These are phyloP conservation scores for Drosophila rubida DNA, from an alignment of 2,888 invertebrate genomes.

Conservation along the genomic window DNA sequence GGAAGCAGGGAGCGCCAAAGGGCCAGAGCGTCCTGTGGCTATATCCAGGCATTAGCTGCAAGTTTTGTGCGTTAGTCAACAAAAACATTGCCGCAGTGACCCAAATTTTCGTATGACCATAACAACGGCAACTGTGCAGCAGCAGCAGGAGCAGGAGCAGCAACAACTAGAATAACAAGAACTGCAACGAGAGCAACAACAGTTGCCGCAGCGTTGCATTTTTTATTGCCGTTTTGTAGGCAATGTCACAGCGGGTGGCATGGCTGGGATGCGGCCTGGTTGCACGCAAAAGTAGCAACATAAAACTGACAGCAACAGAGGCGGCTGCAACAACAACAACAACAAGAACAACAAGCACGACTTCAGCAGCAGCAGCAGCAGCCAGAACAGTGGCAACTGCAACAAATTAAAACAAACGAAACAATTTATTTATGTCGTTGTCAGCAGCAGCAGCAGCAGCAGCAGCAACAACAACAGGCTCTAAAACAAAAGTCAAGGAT, in stretches of 20 bases:
- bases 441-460: slow-evolving; percentile 44
- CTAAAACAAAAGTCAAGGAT: slow-evolving; percentile 49
- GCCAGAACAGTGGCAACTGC: slow-evolving; percentile 26
- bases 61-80: slow-evolving; percentile 62
- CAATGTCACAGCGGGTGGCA: slow-evolving; percentile 44
- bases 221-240: slow-evolving; percentile 57
- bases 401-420: slow-evolving; percentile 58
- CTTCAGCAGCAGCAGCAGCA: slow-evolving; percentile 43
- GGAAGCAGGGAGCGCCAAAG: not conserved
- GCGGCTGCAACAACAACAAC: slow-evolving; percentile 29
- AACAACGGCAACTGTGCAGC: slow-evolving; percentile 47
- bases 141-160: slow-evolving; percentile 13
- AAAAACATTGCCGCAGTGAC: slow-evolving; percentile 79
- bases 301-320: slow-evolving; percentile 61
- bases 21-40: slow-evolving; percentile 12
- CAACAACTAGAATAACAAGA: slow-evolving; percentile 30
- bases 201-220: slow-evolving; percentile 58
- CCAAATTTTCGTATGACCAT: slow-evolving; percentile 64
- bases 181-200: slow-evolving; percentile 38
- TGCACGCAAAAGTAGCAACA: slow-evolving; percentile 53
- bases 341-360: slow-evolving; percentile 26
- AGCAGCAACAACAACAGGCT: slow-evolving; percentile 18
- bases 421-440: slow-evolving; percentile 62
- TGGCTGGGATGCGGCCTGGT: slow-evolving; percentile 1
- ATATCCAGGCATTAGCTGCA: slow-evolving; percentile 36